These are phyloP conservation scores for Mythimna loreyi DNA, from an alignment of 2,888 invertebrate species.

Conservation along the genomic window DNA sequence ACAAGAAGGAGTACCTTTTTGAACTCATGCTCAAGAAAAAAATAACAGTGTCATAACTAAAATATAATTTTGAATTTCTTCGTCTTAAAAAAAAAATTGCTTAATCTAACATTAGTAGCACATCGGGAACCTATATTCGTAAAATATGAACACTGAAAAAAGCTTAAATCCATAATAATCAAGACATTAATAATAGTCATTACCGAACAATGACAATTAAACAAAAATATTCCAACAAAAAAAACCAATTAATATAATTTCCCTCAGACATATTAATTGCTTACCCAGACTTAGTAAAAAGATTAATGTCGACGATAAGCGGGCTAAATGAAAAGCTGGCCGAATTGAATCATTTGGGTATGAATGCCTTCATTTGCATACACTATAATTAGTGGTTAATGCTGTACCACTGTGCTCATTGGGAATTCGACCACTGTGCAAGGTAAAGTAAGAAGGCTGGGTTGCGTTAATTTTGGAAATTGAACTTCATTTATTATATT, in stretches of 20 bases:
- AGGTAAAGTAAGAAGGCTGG: constrained; percentile 31
- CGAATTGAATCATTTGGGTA: constrained; percentile 87
- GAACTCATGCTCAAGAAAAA: no score
- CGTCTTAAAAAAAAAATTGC: no score
- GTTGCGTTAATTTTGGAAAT: not conserved
- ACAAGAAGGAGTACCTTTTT: no score
- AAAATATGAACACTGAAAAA: not conserved
- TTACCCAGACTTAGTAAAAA: constrained; percentile 68
- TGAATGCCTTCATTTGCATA: constrained; percentile 86
- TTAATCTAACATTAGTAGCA: not conserved
- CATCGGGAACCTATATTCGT: not conserved
- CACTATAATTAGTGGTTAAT: constrained; percentile 84
- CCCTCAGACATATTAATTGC: constrained; percentile 68
- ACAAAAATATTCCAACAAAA: constrained; percentile 34
- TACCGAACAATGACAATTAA: constrained; percentile 34
- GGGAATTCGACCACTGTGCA: constrained; percentile 21
- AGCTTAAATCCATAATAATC: not conserved
- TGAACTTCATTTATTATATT: not conserved
- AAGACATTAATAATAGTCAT: constrained; percentile 31
- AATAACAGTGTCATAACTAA: no score
- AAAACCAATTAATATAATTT: constrained; percentile 54
- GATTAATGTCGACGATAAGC: constrained; percentile 80
- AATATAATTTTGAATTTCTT: no score
- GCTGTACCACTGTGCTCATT: constrained; percentile 53
- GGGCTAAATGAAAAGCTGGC: constrained; percentile 81